phyloP scores from a whole-genome alignment of 2,113 vertebrate species.

The Pachyramphus minor region DNA sequence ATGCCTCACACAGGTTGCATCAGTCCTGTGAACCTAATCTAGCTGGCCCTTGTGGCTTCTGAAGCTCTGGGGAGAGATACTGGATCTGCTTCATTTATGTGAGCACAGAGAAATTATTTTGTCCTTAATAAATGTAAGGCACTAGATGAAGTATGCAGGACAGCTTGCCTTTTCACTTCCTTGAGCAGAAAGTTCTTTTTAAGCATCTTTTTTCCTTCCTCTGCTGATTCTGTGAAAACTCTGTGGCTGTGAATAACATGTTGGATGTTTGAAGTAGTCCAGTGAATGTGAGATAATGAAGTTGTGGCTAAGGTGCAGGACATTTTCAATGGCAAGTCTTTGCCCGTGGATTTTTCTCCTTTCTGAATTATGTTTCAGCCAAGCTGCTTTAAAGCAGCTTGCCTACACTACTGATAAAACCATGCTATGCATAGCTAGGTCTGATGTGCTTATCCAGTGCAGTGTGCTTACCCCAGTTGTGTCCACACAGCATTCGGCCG shows the following conservation, averaged over 20 bases:
- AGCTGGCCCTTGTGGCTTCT: constrained; percentile 32
- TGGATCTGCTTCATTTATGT: constrained; percentile 11
- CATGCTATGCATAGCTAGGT: not conserved
- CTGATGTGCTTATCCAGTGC: not conserved
- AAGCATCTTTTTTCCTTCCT: constrained; percentile 39
- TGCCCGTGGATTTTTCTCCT: constrained; percentile 10
- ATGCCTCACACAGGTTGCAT: constrained; percentile 44
- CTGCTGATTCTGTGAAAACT: constrained; percentile 62
- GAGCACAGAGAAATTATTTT: constrained; percentile 57
- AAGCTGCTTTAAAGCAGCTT: constrained; percentile 11
- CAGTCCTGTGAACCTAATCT: constrained; percentile 23
- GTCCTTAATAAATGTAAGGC: constrained; percentile 49
- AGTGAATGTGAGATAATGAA: constrained; percentile 61
- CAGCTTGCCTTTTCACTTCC: constrained; percentile 59
- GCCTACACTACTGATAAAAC: not conserved
- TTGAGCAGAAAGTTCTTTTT: constrained; percentile 61
- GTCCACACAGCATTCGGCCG: not conserved
- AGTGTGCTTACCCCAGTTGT: not conserved
- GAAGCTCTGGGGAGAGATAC: constrained; percentile 33
- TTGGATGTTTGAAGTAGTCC: constrained; percentile 53
- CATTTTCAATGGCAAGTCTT: not conserved
- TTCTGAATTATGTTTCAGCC: not conserved
- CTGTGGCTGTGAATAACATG: constrained; percentile 51
- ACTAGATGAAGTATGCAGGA: constrained; percentile 21
- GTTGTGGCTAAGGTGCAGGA: constrained; percentile 54